Base-by-base conservation (phyloP, 2,888 invertebrate species). In the Monochamus alternatus region DNA sequence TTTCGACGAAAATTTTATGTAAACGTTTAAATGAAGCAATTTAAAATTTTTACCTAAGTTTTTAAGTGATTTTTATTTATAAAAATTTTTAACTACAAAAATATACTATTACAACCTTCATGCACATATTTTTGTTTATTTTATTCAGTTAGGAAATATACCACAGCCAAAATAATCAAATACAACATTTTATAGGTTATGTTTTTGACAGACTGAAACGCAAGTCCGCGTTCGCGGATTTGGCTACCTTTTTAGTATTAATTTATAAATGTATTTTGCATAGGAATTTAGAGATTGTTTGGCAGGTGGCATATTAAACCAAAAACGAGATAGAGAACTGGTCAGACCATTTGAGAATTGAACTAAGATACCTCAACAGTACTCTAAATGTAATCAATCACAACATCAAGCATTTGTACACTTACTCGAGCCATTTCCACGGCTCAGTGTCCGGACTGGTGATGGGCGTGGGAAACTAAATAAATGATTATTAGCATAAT, bases 371-470 rank as follows among this genome's bases (percentile, higher is more conserved):
- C 32, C 14, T 14, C 14, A 14, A 30, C 44, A 3, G 47, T 47
- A 55, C 71, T 77, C 52, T 60, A 76, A 38, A 66, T 55, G 68
- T 73, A 70, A 67, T 14, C 32, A 75, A 55, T 69, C 64, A 75
- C 67, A 69, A 77, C 64, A 66, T 51, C 62, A 63, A 67, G 68
- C 77, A 73, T 71, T 73, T 73, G 44, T 78, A 75, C 75, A 94
- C 94, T 94, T 94, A 95, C 94, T 93, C 93, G 92, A 95, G 94
- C 95, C 95, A 96, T 91, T 95, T 95, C 95, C 95, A 95, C 89
- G 95, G 94, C 93, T 96, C 95, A 90, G 93, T 94, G 91, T 95
- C 96, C 92, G 95, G 95, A 89, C 94, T 94, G 91, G 94, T 95
- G 92, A 94, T 93, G 89, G 95, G 95, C 92, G 96, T 95, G 89